Conservation (phyloP, 2,888 invertebrate genomes). For the Lapara coniferarum region DNA sequence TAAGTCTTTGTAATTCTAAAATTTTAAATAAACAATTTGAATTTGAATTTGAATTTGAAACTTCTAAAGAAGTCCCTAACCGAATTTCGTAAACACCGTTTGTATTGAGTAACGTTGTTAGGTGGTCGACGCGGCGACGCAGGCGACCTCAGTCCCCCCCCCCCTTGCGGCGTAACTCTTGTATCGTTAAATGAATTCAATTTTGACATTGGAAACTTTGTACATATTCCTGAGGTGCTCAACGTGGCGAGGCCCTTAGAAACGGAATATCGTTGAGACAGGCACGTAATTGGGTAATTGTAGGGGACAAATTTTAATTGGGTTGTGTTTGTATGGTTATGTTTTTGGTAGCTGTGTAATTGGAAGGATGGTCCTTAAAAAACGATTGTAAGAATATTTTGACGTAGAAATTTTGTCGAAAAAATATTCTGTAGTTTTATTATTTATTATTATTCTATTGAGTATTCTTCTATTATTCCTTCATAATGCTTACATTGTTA, state of each 20-base stretch:
- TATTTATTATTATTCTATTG: no score
- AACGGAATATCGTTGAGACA: constrained; percentile 31
- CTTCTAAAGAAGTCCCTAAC: constrained; percentile 2
- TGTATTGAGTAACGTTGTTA: constrained; percentile 20
- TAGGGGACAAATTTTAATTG: neutral
- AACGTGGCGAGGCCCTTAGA: constrained; percentile 29
- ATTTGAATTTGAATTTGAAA: no score
- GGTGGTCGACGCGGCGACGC: constrained; percentile 6
- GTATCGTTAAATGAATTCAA: constrained; percentile 36
- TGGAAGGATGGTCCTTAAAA: no score
- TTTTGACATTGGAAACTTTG: constrained; percentile 37
- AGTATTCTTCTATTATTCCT: no score
- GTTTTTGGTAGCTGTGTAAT: neutral
- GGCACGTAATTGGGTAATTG: neutral
- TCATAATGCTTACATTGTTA: no score
- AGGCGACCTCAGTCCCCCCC: neutral
- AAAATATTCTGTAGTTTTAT: no score
- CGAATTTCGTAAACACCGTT: constrained; percentile 17
- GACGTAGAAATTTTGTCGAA: no score
- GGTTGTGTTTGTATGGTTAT: no score
- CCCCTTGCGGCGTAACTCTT: constrained; percentile 21
- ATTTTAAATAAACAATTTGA: no score
- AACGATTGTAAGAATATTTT: no score
- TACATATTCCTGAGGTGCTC: constrained; percentile 31
- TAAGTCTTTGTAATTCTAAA: no score